These are phyloP conservation scores for Hoplostethus atlanticus DNA, from an alignment of 2,797 vertebrate genomes.

Conservation along the genomic window DNA sequence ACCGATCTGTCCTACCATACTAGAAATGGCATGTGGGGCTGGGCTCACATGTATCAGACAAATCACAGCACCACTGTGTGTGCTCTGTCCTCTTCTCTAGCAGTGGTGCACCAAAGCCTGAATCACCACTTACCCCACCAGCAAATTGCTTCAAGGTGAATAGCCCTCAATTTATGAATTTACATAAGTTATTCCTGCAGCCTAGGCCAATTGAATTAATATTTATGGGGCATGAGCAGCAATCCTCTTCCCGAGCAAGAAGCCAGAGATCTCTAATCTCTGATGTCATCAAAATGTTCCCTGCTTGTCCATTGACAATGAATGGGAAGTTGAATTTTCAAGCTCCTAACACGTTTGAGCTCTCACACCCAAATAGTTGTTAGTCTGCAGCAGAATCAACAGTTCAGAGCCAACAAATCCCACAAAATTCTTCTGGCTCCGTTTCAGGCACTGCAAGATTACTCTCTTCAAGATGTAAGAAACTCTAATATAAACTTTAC, in stretches of 20 bases:
- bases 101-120: conserved; percentile 31
- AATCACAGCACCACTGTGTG: conserved; percentile 20
- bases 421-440: conserved; percentile 36
- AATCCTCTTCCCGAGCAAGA: conserved; percentile 49
- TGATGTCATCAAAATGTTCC: conserved; percentile 61
- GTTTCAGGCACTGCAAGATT: no score
- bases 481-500: conserved; percentile 10
- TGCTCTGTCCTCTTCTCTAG: conserved; percentile 38
- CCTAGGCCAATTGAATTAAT: conserved; percentile 71
- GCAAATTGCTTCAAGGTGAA: conserved; percentile 80
- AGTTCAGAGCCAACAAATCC: conserved; percentile 22
- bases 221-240: conserved; percentile 69
- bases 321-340: conserved; percentile 37
- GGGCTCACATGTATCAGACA: conserved; percentile 39
- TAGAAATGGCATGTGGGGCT: conserved; percentile 21
- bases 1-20: conserved; percentile 21
- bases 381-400: conserved; percentile 24
- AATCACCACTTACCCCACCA: conserved; percentile 77
- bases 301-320: conserved; percentile 27
- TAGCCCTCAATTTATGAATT: conserved; percentile 75
- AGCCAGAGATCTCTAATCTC: conserved; percentile 47
- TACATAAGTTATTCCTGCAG: conserved; percentile 76
- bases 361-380: conserved; percentile 40
- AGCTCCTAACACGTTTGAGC: conserved; percentile 51
- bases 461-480: neutral